Base-by-base conservation (phyloP, 2,888 invertebrate genomes). In the Luffia ferchaultella region DNA sequence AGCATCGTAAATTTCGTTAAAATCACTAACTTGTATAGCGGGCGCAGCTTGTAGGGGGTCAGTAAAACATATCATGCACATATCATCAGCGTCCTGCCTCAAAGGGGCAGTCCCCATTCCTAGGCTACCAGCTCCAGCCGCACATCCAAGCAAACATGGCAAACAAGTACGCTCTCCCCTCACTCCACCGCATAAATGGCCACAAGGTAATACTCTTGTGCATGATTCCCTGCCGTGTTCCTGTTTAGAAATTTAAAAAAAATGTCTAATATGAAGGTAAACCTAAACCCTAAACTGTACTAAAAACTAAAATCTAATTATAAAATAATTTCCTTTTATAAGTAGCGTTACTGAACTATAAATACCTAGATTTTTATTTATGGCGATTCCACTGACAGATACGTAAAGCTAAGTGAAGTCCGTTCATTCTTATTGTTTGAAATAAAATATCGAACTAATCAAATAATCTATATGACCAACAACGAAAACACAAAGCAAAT, bases 31-130 rank as follows among this genome's bases (percentile, higher is more conserved):
- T 85, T 94, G 93, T 65, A 98, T 89, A 1, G 97, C 94, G 9
- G 98, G 98, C 0, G 98, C 97, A 57, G 95, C 96, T 20, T 96
- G 93, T 43, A 98, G 80, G 1, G 98, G 96, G 71, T 98, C 98
- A 0, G 97, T 96, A 77, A 98, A 98, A 73, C 98, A 98, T 61
- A 98, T 96, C 95, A 98, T 98, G 77, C 98, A 98, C 96, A 98
- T 97, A 70, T 98, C 98, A 65, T 98, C 98, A 0, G 96, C 96
- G 72, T 98, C 98, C 74, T 98, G 98, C 16, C 95, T 91, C 48
- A 98, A 84, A 50, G 86, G 83, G 3, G 76, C 78, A 65, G 62
- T 93, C 91, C 40, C 93, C 30, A 30, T 3, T 30, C 30, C 30
- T 3, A 30, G 3, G 88, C 60, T 92, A 89, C 50, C 95, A 75